Evolutionary conservation across 2,113 vertebrate genomes (phyloP), one percentile per base, ranked within the genome.

Genomic region (Myotis yumanensis): DNA sequence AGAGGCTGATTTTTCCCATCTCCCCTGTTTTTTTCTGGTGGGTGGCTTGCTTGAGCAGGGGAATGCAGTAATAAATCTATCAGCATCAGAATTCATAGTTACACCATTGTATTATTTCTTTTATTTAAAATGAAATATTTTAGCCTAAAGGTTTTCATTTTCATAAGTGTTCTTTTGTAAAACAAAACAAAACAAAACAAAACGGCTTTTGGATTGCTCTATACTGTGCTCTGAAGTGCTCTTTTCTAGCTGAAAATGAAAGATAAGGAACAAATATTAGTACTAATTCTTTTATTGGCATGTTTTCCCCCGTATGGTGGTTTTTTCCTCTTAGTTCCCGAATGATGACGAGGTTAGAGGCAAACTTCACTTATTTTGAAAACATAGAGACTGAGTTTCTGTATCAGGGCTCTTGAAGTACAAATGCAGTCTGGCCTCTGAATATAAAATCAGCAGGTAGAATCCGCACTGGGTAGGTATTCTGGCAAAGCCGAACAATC

Each of bases 61-160:
- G 68, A 94, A 89, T 85, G 68, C 76, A 94, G 66, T 83, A 90
- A 94, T 93, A 95, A 48, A 94, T 89, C 88, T 93, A 90, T 91
- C 86, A 89, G 79, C 51, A 48, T 93, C 46, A 88, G 84, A 77
- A 90, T 91, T 87, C 90, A 76, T 95, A 83, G 89, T 94, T 88
- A 90, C 81, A 87, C 85, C 76, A 69, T 83, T 84, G 77, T 57
- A 46, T 88, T 84, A 62, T 90, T 89, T 96, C 68, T 94, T 89
- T 69, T 77, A 93, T 93, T 93, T 93, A 94, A 92, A 94, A 83
- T 68, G 59, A 66, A 94, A 88, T 93, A 59, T 93, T 91, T 94
- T 86, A 54, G 37, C 75, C 5, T 94, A 43, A 80, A 94, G 59
- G 7, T 52, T 96, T 92, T 79, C 32, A 75, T 93, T 96, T 97